Evolutionary conservation across 2,797 vertebrate genomes (phyloP), one percentile per base, ranked within the genome.

Genomic region (Taenioides sp.): DNA sequence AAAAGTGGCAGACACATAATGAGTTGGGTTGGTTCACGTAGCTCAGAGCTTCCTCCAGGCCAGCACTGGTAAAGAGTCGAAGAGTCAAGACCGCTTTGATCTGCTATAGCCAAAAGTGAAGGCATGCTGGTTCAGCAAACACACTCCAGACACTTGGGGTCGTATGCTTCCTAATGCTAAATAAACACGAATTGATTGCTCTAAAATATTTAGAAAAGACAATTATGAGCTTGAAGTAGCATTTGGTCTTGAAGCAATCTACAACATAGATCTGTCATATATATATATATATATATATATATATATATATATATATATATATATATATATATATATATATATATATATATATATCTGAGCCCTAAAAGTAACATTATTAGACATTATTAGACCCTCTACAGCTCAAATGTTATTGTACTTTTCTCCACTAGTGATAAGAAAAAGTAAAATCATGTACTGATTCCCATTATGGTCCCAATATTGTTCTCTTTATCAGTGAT

Each of bases 1-100:
- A 65, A 74, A 77, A 75, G 59, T 50, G 71, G 27, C 61, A 69
- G 55, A 65, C 16, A 25, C 28, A 73, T 65, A 67, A 74, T 31
- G 64, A 70, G 66, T 20, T 74, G 14, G 22, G 67, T 31, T 65
- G 28, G 18, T 59, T 66, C 58, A 71, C 63, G 75, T 25, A 52
- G 18, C 54, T 65, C 23, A 57, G 61, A 49, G 59, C 76, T 65
- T 70, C 14, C 65, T 69, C 40, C 40, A 67, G 66, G 23, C 10
- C 49, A 49, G 65, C 60, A 16, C 68, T 58, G 57, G 64, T 62
- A 63, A 67, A 64, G 7, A 66, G 65, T 69, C 14, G 52, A 20
- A 31, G 54, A 67, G n/a, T 57, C 4, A 20, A 27, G 31, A 18
- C 34, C 14, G 54, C 67, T 69, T 69, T 61, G 67, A 73, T 78